Evolutionary conservation across 2,888 invertebrate genomes (phyloP).

Genomic region (Uloborus plumipes): DNA sequence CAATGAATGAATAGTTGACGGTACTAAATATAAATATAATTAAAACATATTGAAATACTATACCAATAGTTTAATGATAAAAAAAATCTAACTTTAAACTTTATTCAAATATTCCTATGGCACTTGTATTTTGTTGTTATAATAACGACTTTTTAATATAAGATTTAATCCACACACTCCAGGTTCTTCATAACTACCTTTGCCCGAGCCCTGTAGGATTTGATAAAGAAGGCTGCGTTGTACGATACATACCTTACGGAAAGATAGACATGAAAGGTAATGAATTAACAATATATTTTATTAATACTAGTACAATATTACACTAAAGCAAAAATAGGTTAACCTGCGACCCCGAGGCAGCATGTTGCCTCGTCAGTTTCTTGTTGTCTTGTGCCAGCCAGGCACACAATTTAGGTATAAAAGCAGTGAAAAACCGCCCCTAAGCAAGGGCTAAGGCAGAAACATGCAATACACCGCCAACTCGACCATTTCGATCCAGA

Average conservation of each 20-base stretch:
- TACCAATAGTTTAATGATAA: not conserved
- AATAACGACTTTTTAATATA: not conserved
- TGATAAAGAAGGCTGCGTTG: constrained; percentile 35
- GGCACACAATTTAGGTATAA: too few relatives aligned
- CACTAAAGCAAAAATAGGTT: too few relatives aligned
- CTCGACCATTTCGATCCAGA: too few relatives aligned
- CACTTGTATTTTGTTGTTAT: not conserved
- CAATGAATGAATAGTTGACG: too few relatives aligned
- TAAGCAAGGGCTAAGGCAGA: too few relatives aligned
- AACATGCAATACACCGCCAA: too few relatives aligned
- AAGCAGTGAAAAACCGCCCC: too few relatives aligned
- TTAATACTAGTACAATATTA: not conserved
- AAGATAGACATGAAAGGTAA: constrained; percentile 27
- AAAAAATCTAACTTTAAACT: not conserved
- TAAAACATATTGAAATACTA: not conserved
- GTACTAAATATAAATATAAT: too few relatives aligned
- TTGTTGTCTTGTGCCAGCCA: too few relatives aligned
- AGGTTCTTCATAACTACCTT: constrained; percentile 20
- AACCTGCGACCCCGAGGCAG: too few relatives aligned
- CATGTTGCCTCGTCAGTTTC: too few relatives aligned
- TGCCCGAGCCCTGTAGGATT: not conserved
- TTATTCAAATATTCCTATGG: not conserved
- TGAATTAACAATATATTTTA: not conserved
- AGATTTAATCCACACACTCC: not conserved
- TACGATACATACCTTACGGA: constrained; percentile 14